These are phyloP conservation scores for Chaetodon trifasciatus DNA, from an alignment of 2,797 vertebrate species.

Conservation along the genomic window DNA sequence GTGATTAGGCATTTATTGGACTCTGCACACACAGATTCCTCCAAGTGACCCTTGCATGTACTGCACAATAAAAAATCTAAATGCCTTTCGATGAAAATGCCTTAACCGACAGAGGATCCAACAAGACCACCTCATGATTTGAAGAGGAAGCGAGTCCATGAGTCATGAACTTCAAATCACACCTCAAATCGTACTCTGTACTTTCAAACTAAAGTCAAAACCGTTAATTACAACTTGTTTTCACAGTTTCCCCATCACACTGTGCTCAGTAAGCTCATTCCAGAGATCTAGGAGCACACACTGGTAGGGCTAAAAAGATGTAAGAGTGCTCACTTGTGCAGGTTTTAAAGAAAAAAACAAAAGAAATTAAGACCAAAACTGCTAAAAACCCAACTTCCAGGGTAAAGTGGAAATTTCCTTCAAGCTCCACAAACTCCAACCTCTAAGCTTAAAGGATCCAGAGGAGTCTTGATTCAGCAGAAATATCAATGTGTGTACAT, in stretches of 20 bases:
- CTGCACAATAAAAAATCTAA: background rate
- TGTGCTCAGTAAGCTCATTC: background rate
- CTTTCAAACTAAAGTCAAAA: background rate
- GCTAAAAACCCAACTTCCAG: background rate
- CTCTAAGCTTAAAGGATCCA: background rate
- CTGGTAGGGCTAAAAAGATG: background rate
- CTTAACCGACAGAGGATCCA: background rate
- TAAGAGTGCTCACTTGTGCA: too few species aligned
- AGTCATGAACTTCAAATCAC: background rate
- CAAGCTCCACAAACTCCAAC: background rate
- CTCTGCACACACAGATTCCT: background rate
- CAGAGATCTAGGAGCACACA: background rate
- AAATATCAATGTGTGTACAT: background rate
- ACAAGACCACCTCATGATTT: background rate
- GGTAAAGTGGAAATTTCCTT: background rate
- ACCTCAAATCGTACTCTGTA: background rate
- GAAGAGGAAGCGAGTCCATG: background rate
- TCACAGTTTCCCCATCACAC: background rate
- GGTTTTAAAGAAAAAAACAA: background rate
- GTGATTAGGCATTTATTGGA: constrained; percentile 37
- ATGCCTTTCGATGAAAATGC: constrained; percentile 10
- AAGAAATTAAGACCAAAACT: background rate
- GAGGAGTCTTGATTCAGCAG: background rate
- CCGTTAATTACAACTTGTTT: background rate
- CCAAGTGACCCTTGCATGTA: constrained; percentile 13